Conservation (phyloP, 1,140 invertebrate genomes). For the Drosophila nebulosa region DNA sequence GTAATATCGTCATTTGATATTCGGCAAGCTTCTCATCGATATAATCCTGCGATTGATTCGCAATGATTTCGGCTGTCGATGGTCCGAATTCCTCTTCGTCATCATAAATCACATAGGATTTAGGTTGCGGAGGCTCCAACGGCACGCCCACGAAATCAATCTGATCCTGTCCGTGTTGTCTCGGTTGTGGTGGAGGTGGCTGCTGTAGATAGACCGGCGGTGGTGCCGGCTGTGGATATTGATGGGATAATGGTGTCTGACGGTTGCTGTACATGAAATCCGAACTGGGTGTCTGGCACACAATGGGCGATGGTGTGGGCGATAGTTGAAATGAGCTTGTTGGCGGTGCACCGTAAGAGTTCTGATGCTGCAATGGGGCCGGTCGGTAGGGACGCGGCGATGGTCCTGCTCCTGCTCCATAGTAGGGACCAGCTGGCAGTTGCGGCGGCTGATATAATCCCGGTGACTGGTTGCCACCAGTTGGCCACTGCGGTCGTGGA, state of each 20-base stretch:
- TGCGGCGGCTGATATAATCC: constrained; percentile 52
- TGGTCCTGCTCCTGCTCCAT: constrained; percentile 27
- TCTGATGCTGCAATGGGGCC: constrained; percentile 66
- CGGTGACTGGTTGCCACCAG: constrained; percentile 80
- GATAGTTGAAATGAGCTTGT: constrained; percentile 80
- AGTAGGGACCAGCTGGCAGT: constrained; percentile 30
- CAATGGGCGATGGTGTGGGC: constrained; percentile 78
- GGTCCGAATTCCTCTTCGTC: constrained; percentile 88
- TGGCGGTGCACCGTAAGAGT: constrained; percentile 63
- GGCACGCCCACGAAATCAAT: constrained; percentile 84
- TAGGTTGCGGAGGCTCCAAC: constrained; percentile 85
- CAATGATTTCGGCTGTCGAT: constrained; percentile 94
- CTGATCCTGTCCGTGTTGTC: constrained; percentile 75
- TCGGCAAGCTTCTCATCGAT: constrained; percentile 96
- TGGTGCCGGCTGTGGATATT: constrained; percentile 47
- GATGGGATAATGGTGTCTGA: constrained; percentile 64
- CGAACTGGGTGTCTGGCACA: constrained; percentile 73
- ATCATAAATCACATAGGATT: constrained; percentile 83
- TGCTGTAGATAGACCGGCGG: constrained; percentile 52
- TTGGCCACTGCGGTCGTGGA: constrained; percentile 85
- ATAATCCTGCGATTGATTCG: constrained; percentile 95
- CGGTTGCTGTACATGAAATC: constrained; percentile 74
- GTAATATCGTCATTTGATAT: constrained; percentile 94
- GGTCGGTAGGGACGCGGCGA: constrained; percentile 59
- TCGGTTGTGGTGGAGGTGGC: constrained; percentile 64